Conservation (phyloP, 2,113 vertebrate genomes). For the Phocoena phocoena region DNA sequence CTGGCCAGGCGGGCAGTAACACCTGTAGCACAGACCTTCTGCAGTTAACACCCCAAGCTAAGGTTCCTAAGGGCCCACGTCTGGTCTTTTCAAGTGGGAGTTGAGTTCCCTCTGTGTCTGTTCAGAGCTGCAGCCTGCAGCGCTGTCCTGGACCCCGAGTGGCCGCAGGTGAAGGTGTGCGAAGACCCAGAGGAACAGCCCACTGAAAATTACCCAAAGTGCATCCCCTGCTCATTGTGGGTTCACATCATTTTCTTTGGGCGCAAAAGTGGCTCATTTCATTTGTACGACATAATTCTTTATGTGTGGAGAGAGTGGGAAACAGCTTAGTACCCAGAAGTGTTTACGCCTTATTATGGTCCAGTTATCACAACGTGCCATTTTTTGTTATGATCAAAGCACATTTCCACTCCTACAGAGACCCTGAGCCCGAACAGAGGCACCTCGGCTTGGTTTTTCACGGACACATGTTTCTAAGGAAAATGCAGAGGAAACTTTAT, state of each 20-base stretch:
- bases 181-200: not conserved
- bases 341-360: not conserved
- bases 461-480: slow-evolving; percentile 76
- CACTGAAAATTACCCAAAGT: not conserved
- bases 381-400: slow-evolving; percentile 32
- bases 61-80: not conserved
- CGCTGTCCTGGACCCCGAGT: not conserved
- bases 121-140: not conserved
- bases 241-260: not conserved
- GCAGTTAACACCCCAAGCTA: not conserved
- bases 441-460: not conserved
- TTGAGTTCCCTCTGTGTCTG: not conserved
- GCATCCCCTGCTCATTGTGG: not conserved
- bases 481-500: slow-evolving; percentile 80
- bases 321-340: not conserved
- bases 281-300: not conserved
- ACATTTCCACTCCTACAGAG: not conserved
- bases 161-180: not conserved
- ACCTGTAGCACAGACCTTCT: no score
- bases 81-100: not conserved
- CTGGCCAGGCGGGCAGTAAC: not conserved
- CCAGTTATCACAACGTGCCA: not conserved
- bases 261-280: not conserved
- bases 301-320: not conserved
- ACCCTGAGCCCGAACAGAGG: not conserved